Evolutionary conservation across 1,140 invertebrate species (phyloP).

Genomic region (Euura saliciscinereae): DNA sequence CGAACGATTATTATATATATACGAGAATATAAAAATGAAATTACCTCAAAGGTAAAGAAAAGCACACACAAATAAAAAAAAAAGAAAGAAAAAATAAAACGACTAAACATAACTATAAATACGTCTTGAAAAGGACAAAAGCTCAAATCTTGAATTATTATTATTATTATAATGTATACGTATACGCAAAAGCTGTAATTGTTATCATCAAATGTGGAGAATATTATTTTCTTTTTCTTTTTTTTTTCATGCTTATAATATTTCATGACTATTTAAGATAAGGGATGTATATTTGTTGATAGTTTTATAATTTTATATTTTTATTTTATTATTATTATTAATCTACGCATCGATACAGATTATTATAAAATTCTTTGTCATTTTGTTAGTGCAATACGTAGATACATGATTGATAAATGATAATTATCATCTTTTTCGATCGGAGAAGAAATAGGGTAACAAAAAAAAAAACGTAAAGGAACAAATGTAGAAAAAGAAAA

Average conservation of each 20-base stretch:
- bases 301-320: conserved; percentile 52
- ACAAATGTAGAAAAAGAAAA: no score
- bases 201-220: background rate
- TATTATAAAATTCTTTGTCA: background rate
- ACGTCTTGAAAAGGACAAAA: background rate
- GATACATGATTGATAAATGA: background rate
- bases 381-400: conserved; percentile 10
- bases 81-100: background rate
- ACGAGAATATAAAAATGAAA: background rate
- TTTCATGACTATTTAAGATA: conserved; percentile 18
- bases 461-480: no score
- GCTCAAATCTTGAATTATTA: background rate
- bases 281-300: conserved; percentile 55
- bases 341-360: background rate
- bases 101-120: no score
- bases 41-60: background rate
- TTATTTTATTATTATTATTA: conserved; percentile 32
- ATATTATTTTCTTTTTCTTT: background rate
- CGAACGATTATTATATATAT: background rate
- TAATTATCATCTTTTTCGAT: conserved; percentile 10
- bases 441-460: no score
- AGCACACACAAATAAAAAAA: background rate
- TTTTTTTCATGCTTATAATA: background rate
- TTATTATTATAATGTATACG: no score
- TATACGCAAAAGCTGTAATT: background rate